These are phyloP conservation scores for Drosophila fulvimacula DNA, from an alignment of 2,888 invertebrate genomes.

Conservation along the genomic window DNA sequence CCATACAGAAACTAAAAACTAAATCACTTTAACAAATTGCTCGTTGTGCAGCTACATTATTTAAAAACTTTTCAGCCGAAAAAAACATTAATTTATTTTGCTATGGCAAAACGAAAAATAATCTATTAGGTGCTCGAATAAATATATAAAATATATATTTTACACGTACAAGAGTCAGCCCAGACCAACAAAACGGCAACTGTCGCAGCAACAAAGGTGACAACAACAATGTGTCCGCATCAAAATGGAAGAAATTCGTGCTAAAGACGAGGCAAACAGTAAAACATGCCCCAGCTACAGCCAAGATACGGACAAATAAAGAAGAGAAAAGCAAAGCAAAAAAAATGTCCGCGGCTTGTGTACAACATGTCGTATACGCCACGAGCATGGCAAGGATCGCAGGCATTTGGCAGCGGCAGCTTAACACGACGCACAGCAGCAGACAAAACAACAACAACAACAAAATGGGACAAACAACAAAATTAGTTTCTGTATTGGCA, in stretches of 20 bases:
- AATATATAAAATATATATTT: slow-evolving; percentile 11
- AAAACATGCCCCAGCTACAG: slow-evolving; percentile 60
- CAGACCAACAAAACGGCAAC: slow-evolving; percentile 23
- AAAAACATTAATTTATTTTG: slow-evolving; percentile 45
- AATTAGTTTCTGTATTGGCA: slow-evolving; percentile 47
- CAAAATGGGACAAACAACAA: slow-evolving; percentile 34
- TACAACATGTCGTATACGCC: slow-evolving; percentile 54
- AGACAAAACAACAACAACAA: slow-evolving; percentile 24
- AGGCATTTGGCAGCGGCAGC: slow-evolving; percentile 40
- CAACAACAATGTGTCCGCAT: slow-evolving; percentile 60
- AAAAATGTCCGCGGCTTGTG: slow-evolving; percentile 40
- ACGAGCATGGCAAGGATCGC: slow-evolving; percentile 30
- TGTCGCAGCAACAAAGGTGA: slow-evolving; percentile 22
- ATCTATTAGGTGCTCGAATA: slow-evolving; percentile 53
- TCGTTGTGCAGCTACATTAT: slow-evolving; percentile 4
- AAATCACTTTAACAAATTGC: slow-evolving; percentile 13
- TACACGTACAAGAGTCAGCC: slow-evolving; percentile 11
- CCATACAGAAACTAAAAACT: not conserved
- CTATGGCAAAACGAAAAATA: slow-evolving; percentile 47
- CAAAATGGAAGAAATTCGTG: slow-evolving; percentile 48
- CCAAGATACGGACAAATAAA: slow-evolving; percentile 31
- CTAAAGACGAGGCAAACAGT: slow-evolving; percentile 24
- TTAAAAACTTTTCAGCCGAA: slow-evolving; percentile 34
- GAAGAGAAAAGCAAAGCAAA: slow-evolving; percentile 10
- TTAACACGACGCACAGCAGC: slow-evolving; percentile 21